Conservation (phyloP, 2,888 invertebrate species). For the Seladonia tumulorum region DNA sequence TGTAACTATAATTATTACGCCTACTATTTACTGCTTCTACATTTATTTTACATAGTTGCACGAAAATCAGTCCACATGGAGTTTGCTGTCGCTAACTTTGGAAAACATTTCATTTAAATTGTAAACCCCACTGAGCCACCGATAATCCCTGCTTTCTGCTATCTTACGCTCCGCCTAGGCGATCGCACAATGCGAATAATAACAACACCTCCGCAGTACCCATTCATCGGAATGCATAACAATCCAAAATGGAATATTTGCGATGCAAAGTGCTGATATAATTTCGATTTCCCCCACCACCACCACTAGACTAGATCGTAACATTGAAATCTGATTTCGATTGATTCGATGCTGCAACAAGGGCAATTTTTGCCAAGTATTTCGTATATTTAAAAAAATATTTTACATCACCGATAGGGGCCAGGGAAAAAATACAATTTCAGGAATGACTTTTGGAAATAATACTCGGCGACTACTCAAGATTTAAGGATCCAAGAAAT, state of each 20-base stretch:
- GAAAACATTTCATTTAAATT: conserved; percentile 10
- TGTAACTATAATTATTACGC: background rate
- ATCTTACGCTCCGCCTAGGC: background rate
- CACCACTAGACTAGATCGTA: conserved; percentile 12
- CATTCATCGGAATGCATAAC: conserved; percentile 19
- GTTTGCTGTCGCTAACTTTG: background rate
- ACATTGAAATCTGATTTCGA: conserved; percentile 25
- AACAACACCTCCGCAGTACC: conserved; percentile 20
- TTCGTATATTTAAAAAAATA: too few relatives aligned
- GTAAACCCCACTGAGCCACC: background rate
- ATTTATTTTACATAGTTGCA: background rate
- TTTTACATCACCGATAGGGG: too few relatives aligned
- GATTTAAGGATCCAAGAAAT: too few relatives aligned
- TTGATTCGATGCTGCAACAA: background rate
- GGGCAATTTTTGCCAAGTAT: background rate
- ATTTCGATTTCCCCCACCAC: conserved; percentile 39
- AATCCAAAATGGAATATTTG: conserved; percentile 35
- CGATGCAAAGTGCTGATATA: conserved; percentile 24
- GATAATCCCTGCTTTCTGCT: conserved; percentile 1
- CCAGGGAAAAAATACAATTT: too few relatives aligned
- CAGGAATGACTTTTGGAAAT: too few relatives aligned
- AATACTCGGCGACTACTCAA: too few relatives aligned
- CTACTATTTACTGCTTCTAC: background rate
- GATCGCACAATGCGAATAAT: conserved; percentile 35
- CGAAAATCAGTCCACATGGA: too few relatives aligned